Evolutionary conservation across 1,140 invertebrate genomes (phyloP), one percentile per base, ranked within the genome.

Genomic region (Orius laevigatus): DNA sequence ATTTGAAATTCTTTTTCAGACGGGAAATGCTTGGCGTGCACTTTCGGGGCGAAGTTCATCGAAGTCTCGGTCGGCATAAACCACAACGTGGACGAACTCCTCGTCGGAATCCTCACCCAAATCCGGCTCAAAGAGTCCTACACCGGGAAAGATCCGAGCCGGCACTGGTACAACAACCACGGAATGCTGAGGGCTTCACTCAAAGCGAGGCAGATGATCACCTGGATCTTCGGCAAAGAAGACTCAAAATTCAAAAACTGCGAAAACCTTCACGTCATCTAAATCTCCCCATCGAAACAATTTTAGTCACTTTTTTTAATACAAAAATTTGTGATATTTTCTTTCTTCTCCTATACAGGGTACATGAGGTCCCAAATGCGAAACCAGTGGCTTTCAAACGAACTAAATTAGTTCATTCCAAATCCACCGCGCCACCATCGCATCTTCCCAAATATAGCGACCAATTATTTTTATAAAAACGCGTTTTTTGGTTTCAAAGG

Each of bases 41-140:
- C 81, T 1, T 86, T 82, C 62, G 75, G 81, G 40, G 79, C 79
- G 16, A 91, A 90, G 63, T 91, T 87, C 66, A 82, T 85, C 39
- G 86, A 91, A 65, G 79, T 89, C 32, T 89, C 85, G 4, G 85
- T 89, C 10, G 85, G 82, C 9, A 88, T 91, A 57, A 89, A 87
- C 66, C 84, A 89, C 67, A 88, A 89, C 58, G 84, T 88, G 16
- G 85, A 90, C 64, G 84, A 89, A 55, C 71, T 90, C 0, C 69
- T 90, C 3, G 85, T 88, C 10, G 81, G 81, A 5, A 76, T 81
- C 36, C 67, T 86, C 32, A 83, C 78, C 56, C 86, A 89, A 64
- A 88, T 89, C 33, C 18, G 59, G 34, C 65, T 72, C 42, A 70
- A 72, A 50, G 58, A 64, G 12, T 56, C 54, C n/a, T 57, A 56